phyloP scores from a whole-genome alignment of 2,113 vertebrate species.

The Platysternon megacephalum region DNA sequence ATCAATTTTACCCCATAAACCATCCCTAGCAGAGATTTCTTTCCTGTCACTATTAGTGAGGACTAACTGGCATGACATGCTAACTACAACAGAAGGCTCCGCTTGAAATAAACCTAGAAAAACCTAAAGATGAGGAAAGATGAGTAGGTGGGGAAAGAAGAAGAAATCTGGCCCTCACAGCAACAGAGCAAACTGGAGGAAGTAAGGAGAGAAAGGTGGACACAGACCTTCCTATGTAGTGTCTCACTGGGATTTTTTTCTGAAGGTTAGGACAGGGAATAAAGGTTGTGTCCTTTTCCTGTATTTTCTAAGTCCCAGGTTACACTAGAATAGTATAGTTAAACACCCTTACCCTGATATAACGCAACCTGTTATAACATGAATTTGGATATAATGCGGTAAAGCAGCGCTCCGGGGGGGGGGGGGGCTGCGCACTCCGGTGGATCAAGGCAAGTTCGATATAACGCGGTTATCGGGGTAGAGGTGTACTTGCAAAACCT shows the following conservation, averaged over 20 bases:
- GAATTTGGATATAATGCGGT: no score
- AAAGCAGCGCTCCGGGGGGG: no score
- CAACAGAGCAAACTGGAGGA: background rate
- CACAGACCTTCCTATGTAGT: rapidly evolving
- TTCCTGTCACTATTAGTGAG: background rate
- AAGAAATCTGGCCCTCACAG: background rate
- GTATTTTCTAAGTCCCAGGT: background rate
- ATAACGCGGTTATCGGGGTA: no score
- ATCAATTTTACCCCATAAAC: background rate
- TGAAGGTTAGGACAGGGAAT: background rate
- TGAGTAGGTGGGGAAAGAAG: background rate
- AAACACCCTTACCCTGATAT: no score
- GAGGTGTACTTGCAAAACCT: background rate
- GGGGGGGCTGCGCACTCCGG: no score
- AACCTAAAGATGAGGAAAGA: background rate
- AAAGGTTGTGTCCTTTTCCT: background rate
- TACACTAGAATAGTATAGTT: background rate
- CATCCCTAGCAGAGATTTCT: background rate
- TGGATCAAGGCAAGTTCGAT: no score
- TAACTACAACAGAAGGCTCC: background rate
- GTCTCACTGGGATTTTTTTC: background rate
- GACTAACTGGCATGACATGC: background rate
- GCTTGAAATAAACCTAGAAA: background rate
- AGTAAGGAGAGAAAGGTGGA: background rate
- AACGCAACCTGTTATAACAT: no score